These are phyloP conservation scores for Sarcophaga carnaria DNA, from an alignment of 2,888 invertebrate species.

Conservation along the genomic window DNA sequence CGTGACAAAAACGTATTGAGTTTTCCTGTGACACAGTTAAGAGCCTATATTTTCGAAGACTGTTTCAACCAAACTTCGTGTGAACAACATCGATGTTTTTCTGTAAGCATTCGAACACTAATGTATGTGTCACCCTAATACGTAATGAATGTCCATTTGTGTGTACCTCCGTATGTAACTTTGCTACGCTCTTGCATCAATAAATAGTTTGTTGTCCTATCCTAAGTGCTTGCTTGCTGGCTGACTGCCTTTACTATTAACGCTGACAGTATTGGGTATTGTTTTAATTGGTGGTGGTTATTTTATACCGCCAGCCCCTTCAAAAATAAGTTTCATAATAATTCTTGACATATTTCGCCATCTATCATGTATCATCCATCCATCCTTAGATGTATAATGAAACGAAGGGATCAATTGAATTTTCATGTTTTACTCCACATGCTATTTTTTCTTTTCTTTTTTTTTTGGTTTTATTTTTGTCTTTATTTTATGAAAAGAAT, in stretches of 20 bases:
- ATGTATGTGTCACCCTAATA: too few relatives aligned
- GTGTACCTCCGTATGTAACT: too few relatives aligned
- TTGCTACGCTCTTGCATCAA: not conserved
- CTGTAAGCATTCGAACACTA: too few relatives aligned
- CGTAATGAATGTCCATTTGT: too few relatives aligned
- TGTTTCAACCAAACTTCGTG: too few relatives aligned
- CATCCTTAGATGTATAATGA: constrained; percentile 45
- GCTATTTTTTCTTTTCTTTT: too few relatives aligned
- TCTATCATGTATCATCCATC: constrained; percentile 34
- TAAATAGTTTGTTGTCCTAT: constrained; percentile 66
- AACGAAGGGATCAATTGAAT: constrained; percentile 64
- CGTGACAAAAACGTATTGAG: too few relatives aligned
- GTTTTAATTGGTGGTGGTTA: constrained; percentile 53
- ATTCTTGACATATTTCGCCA: constrained; percentile 37
- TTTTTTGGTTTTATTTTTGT: not conserved
- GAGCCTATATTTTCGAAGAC: too few relatives aligned
- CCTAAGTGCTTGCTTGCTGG: not conserved
- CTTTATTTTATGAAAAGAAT: constrained; percentile 1
- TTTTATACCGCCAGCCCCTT: constrained; percentile 13
- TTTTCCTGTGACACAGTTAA: too few relatives aligned
- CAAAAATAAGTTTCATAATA: constrained; percentile 3
- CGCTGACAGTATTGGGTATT: not conserved
- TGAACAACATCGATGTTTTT: too few relatives aligned
- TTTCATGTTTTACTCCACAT: not conserved
- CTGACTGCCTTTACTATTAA: not conserved